A percentile compares a stretch with the other conserved stretches of the same genome.
phyloP scores from a whole-genome alignment of 2,113 vertebrate genomes.

The zebrafish (Danio rerio) region DNA sequence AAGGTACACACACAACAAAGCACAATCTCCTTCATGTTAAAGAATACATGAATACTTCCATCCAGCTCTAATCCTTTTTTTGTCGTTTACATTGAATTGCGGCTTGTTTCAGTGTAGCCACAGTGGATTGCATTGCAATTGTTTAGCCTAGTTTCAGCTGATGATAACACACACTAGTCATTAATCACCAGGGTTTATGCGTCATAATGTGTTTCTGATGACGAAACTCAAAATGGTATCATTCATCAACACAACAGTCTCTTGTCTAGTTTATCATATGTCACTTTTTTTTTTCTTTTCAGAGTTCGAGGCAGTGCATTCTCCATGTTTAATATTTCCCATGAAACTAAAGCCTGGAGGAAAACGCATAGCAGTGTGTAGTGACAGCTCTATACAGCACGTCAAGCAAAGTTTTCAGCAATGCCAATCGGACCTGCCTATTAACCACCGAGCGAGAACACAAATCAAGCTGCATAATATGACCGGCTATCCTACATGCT shows the following conservation, averaged over 20 bases:
- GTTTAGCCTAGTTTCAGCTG: constrained; percentile 8
- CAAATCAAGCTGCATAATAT: constrained; percentile 48
- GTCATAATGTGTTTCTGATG: constrained; percentile 24
- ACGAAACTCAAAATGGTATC: not conserved
- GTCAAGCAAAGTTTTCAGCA: constrained; percentile 40
- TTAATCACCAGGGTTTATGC: constrained; percentile 8
- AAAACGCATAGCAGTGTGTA: constrained; percentile 4
- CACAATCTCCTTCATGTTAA: no score
- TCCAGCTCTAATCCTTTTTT: not conserved
- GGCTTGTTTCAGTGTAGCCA: not conserved
- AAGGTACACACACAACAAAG: no score
- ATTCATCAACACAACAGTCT: constrained; percentile 21
- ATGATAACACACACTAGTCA: constrained; percentile 8
- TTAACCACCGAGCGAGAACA: constrained; percentile 48
- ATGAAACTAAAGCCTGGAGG: constrained; percentile 18
- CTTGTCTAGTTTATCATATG: not conserved
- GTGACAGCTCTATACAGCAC: constrained; percentile 26
- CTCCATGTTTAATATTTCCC: constrained; percentile 44
- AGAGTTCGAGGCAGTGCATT: constrained; percentile 23
- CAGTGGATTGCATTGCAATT: not conserved
- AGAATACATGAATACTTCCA: no score
- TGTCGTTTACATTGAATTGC: not conserved
- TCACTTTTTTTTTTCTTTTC: constrained; percentile 48
- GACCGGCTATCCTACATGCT: constrained; percentile 32
- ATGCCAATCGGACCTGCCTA: constrained; percentile 46